These are phyloP conservation scores for Muscicapa adusta DNA, from an alignment of 2,113 vertebrate species.

Conservation along the genomic window DNA sequence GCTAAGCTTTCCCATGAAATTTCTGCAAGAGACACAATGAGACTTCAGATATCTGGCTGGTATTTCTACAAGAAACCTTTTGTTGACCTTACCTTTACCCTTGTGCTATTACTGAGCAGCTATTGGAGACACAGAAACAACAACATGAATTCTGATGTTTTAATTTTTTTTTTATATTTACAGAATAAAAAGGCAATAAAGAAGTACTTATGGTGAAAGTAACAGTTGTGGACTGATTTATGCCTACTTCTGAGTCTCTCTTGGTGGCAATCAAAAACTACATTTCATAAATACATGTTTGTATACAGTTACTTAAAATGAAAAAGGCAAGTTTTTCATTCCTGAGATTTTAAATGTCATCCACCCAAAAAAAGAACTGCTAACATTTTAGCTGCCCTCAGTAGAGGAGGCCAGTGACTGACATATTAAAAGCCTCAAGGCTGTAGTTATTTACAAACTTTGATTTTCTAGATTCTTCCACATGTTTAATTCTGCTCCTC, in stretches of 20 bases:
- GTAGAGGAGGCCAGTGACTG: neutral
- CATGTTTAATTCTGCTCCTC: neutral
- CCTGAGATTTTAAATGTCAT: constrained; percentile 35
- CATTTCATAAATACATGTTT: constrained; percentile 23
- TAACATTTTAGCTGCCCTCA: constrained; percentile 20
- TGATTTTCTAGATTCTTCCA: constrained; percentile 30
- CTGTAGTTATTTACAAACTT: constrained; percentile 14
- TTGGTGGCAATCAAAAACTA: constrained; percentile 8
- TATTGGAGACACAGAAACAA: neutral
- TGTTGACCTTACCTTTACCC: neutral
- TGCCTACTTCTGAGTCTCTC: neutral
- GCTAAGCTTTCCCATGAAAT: neutral
- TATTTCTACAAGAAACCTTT: constrained; percentile 6
- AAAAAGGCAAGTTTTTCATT: neutral
- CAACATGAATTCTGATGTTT: neutral
- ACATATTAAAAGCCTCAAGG: constrained; percentile 27
- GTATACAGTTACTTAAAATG: neutral
- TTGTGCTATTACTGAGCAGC: neutral
- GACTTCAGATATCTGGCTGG: neutral
- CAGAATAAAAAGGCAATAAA: neutral
- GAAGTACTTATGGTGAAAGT: neutral
- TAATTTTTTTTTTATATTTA: neutral
- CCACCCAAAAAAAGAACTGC: neutral
- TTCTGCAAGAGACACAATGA: neutral
- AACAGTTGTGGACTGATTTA: neutral